Percentiles rank a stretch among this genome's conserved stretches.
These are phyloP conservation scores for Deilephila elpenor DNA, from an alignment of 2,888 invertebrate species.

Conservation along the genomic window DNA sequence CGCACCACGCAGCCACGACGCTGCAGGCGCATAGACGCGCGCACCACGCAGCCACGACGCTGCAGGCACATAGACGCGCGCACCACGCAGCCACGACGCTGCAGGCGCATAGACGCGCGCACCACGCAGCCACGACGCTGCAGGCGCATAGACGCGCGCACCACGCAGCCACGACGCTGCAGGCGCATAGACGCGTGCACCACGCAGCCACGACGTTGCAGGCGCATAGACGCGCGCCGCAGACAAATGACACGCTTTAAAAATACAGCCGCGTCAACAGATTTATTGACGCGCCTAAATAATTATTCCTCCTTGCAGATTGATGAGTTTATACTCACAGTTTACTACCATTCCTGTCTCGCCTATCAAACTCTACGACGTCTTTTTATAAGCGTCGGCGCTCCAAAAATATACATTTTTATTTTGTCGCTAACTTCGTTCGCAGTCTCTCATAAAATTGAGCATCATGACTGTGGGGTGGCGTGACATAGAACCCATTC, in stretches of 20 bases:
- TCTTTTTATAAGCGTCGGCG: neutral
- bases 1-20: no score
- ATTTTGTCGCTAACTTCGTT: conserved; percentile 2
- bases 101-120: no score
- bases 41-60: neutral
- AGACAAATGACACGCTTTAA: neutral
- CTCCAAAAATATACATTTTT: conserved; percentile 5
- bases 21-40: neutral
- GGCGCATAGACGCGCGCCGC: neutral
- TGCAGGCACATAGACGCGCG: no score
- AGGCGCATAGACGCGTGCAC: no score
- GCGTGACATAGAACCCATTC: conserved; percentile 18
- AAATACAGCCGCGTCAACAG: neutral
- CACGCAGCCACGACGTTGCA: neutral
- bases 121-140: neutral
- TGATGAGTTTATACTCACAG: neutral
- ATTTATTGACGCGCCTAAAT: conserved; percentile 9
- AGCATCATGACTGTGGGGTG: neutral
- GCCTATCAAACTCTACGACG: neutral
- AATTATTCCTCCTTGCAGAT: neutral
- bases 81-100: neutral
- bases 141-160: no score
- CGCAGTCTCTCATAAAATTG: neutral
- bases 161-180: neutral
- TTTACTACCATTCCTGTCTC: conserved; percentile 12